Conservation (phyloP, 2,888 invertebrate genomes). For the Tinea pellionella region DNA sequence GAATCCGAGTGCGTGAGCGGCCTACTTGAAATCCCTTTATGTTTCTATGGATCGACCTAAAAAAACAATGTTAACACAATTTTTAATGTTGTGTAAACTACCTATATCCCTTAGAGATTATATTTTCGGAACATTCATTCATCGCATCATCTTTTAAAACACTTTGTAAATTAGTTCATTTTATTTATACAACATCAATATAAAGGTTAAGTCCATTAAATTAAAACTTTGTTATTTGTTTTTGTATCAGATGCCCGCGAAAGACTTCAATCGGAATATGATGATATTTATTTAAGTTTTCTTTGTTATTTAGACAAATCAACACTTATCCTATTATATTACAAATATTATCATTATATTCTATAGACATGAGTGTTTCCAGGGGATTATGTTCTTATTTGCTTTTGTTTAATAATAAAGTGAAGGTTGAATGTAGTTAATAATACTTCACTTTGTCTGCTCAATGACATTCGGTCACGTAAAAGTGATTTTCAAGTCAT, state of each 20-base stretch:
- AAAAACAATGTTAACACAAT: not conserved
- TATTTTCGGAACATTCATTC: not conserved
- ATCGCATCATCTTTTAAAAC: not conserved
- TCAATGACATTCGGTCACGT: not conserved
- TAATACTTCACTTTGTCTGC: not conserved
- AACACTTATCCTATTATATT: too few relatives aligned
- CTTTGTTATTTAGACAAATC: too few relatives aligned
- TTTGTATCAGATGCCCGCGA: too few relatives aligned
- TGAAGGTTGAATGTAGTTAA: not conserved
- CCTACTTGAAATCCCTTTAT: slow-evolving; percentile 1
- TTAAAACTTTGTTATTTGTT: too few relatives aligned
- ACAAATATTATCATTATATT: too few relatives aligned
- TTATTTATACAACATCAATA: not conserved
- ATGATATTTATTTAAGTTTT: too few relatives aligned
- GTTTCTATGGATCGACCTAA: slow-evolving; percentile 1
- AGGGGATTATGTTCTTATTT: not conserved
- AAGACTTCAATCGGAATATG: too few relatives aligned
- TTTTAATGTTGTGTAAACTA: not conserved
- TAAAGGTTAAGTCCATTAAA: too few relatives aligned
- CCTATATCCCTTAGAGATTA: not conserved
- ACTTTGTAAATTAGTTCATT: not conserved
- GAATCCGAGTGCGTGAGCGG: not conserved
- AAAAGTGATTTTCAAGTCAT: slow-evolving; percentile 4
- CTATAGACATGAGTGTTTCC: not conserved
- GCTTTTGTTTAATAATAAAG: not conserved